These are phyloP conservation scores for Archips crataeganus DNA, from an alignment of 2,888 invertebrate species.

Conservation along the genomic window DNA sequence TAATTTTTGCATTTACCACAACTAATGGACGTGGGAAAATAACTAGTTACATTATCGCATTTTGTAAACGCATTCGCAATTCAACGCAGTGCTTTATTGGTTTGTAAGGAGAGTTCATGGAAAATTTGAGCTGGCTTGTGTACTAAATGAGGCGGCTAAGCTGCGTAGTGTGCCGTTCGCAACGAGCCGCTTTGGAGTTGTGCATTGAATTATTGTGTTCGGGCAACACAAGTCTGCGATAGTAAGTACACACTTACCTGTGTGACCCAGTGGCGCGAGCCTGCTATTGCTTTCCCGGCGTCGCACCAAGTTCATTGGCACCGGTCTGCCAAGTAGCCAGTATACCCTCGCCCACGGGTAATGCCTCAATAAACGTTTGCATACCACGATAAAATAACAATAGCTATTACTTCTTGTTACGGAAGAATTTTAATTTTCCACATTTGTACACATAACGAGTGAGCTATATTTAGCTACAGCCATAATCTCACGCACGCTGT, in stretches of 20 bases:
- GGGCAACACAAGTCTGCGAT: constrained; percentile 63
- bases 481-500: neutral
- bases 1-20: constrained; percentile 46
- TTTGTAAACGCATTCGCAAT: constrained; percentile 65
- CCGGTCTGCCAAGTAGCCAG: constrained; percentile 55
- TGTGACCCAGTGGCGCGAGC: constrained; percentile 74
- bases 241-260: constrained; percentile 54
- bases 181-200: constrained; percentile 55
- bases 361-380: constrained; percentile 63
- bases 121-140: constrained; percentile 63
- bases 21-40: constrained; percentile 69
- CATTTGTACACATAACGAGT: neutral
- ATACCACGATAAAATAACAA: constrained; percentile 68
- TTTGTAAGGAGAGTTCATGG: constrained; percentile 57
- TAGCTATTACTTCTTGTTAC: constrained; percentile 24
- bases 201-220: constrained; percentile 58
- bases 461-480: neutral
- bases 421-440: constrained; percentile 21
- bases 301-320: constrained; percentile 80
- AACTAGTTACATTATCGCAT: constrained; percentile 55
- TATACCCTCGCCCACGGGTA: constrained; percentile 54
- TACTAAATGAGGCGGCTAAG: constrained; percentile 52
- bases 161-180: constrained; percentile 56
- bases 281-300: constrained; percentile 76
- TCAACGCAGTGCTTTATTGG: constrained; percentile 64